Conservation (phyloP, 2,797 vertebrate species). For the Cyclopterus lumpus region DNA sequence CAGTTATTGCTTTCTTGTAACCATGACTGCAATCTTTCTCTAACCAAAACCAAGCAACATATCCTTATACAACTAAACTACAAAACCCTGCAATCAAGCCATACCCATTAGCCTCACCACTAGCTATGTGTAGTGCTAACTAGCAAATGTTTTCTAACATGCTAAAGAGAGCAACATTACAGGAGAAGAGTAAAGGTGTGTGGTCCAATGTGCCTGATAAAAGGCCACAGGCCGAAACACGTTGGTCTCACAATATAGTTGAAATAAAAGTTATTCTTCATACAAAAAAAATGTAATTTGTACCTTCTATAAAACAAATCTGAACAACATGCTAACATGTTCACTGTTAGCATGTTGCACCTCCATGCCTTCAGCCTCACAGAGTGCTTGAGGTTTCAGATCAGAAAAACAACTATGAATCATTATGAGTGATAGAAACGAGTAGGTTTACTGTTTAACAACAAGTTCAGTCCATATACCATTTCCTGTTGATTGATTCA, state of each 20-base stretch:
- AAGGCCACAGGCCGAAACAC: too few species aligned
- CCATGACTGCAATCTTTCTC: background rate
- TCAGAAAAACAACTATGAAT: background rate
- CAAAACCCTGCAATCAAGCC: too few species aligned
- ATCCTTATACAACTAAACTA: too few species aligned
- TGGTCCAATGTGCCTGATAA: background rate
- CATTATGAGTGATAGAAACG: background rate
- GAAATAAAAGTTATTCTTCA: background rate
- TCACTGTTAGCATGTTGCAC: background rate
- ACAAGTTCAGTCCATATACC: background rate
- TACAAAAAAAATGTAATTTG: background rate
- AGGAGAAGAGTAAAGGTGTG: too few species aligned
- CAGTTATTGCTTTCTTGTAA: background rate
- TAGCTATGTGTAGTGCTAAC: too few species aligned
- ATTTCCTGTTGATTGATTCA: background rate
- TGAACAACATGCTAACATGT: background rate
- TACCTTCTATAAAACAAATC: background rate
- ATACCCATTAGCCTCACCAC: too few species aligned
- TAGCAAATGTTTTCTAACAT: too few species aligned
- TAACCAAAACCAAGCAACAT: background rate
- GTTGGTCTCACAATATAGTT: background rate
- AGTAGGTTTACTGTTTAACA: conserved; percentile 20
- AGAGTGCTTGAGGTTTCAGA: background rate
- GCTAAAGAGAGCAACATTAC: too few species aligned
- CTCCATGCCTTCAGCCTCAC: background rate